These are phyloP conservation scores for Zaprionus obscuricornis DNA, from an alignment of 2,888 invertebrate genomes.

Conservation along the genomic window DNA sequence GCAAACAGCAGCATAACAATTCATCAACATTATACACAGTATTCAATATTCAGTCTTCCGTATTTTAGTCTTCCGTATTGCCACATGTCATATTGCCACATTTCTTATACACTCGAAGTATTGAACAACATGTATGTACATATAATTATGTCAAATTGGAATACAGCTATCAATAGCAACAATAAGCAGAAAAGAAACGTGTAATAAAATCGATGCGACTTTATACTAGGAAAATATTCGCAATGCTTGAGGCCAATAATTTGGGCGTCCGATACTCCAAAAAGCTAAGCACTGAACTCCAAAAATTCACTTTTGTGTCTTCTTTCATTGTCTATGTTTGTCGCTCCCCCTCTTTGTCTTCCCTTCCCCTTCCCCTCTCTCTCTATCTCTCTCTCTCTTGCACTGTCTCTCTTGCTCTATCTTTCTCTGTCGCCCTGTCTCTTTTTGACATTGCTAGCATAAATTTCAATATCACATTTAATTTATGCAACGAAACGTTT, in stretches of 20 bases:
- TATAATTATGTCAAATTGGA: slow-evolving; percentile 55
- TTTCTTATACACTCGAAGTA: too few relatives aligned
- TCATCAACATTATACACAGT: slow-evolving; percentile 57
- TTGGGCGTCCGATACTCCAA: too few relatives aligned
- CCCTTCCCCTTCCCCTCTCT: too few relatives aligned
- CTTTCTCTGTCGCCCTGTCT: too few relatives aligned
- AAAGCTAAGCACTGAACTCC: too few relatives aligned
- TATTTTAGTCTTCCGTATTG: slow-evolving; percentile 39
- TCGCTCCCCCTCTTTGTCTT: too few relatives aligned
- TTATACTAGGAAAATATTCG: slow-evolving; percentile 3
- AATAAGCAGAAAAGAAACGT: too few relatives aligned
- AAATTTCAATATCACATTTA: slow-evolving; percentile 62
- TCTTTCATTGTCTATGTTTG: neutral
- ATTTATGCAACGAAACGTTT: slow-evolving; percentile 68
- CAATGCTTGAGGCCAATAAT: neutral
- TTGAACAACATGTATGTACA: too few relatives aligned
- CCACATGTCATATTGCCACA: too few relatives aligned
- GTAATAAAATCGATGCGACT: slow-evolving; percentile 36
- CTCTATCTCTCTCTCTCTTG: neutral
- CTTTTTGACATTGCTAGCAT: slow-evolving; percentile 34
- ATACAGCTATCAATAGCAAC: too few relatives aligned
- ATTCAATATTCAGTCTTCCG: too few relatives aligned
- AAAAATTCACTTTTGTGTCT: slow-evolving; percentile 22
- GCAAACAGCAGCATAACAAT: slow-evolving; percentile 44
- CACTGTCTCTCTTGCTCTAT: too few relatives aligned